phyloP scores from a whole-genome alignment of 2,888 invertebrate genomes.

The Caenorhabditis becei region DNA sequence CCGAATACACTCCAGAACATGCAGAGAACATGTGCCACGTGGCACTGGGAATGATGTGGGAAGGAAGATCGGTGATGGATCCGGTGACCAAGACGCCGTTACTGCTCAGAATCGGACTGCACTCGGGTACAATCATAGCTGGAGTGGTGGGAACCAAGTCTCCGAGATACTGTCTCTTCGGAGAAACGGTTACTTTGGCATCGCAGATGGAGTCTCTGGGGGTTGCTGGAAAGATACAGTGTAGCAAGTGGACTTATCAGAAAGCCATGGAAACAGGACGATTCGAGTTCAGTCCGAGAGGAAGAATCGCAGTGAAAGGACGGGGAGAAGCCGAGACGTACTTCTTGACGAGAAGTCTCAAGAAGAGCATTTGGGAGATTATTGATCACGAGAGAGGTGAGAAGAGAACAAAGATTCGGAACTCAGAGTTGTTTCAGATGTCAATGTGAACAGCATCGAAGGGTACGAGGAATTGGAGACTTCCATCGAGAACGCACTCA shows the following conservation, averaged over 20 bases:
- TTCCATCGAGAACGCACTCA: slow-evolving; percentile 32
- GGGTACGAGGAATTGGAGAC: slow-evolving; percentile 76
- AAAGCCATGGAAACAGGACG: slow-evolving; percentile 73
- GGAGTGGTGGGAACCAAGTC: slow-evolving; percentile 76
- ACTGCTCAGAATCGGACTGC: slow-evolving; percentile 70
- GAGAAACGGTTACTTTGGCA: slow-evolving; percentile 75
- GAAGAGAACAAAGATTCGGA: background rate
- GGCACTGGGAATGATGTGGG: slow-evolving; percentile 81
- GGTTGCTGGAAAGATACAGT: slow-evolving; percentile 74
- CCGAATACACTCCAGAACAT: slow-evolving; percentile 75
- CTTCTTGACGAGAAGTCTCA: slow-evolving; percentile 73
- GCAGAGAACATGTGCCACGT: slow-evolving; percentile 81
- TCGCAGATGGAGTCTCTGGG: slow-evolving; percentile 74
- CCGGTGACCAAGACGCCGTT: slow-evolving; percentile 68
- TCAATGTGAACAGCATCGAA: slow-evolving; percentile 77
- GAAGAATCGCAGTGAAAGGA: slow-evolving; percentile 72
- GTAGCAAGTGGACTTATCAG: slow-evolving; percentile 65
- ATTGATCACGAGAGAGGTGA: slow-evolving; percentile 72
- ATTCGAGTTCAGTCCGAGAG: slow-evolving; percentile 75
- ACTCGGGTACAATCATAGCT: slow-evolving; percentile 74
- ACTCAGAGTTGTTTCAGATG: slow-evolving; percentile 70
- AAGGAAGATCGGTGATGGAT: slow-evolving; percentile 74
- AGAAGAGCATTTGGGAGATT: slow-evolving; percentile 80
- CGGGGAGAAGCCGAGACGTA: slow-evolving; percentile 76
- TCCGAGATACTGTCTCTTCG: slow-evolving; percentile 76